Conservation (phyloP, 2,888 invertebrate species). For the Nymphalis urticae region DNA sequence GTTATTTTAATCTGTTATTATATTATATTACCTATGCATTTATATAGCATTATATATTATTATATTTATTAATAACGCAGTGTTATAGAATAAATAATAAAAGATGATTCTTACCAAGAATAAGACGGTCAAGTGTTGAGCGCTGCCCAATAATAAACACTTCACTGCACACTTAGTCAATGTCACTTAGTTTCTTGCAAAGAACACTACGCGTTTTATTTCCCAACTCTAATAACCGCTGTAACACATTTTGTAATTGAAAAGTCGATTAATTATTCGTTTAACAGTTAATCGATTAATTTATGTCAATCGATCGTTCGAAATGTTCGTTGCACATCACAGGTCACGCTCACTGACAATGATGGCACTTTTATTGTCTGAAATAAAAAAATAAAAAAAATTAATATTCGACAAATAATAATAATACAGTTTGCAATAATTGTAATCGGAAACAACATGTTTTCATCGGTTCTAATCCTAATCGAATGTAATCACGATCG, state of each 20-base stretch:
- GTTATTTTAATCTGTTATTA: background rate
- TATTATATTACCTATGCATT: background rate
- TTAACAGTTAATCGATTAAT: conserved; percentile 38
- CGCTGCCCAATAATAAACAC: conserved; percentile 35
- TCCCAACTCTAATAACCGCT: conserved; percentile 32
- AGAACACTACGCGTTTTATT: conserved; percentile 30
- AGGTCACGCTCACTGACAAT: conserved; percentile 46
- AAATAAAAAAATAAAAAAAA: conserved; percentile 47
- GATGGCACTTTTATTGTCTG: conserved; percentile 55
- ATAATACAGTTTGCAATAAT: background rate
- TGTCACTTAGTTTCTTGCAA: conserved; percentile 25
- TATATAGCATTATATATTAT: background rate
- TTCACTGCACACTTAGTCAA: conserved; percentile 35
- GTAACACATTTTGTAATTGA: conserved; percentile 33
- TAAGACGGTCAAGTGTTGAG: conserved; percentile 34
- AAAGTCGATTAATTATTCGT: conserved; percentile 37
- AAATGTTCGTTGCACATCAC: conserved; percentile 39
- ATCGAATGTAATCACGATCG: background rate
- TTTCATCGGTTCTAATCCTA: background rate
- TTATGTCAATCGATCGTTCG: conserved; percentile 38
- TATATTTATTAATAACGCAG: background rate
- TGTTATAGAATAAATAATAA: conserved; percentile 20
- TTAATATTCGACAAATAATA: conserved; percentile 7
- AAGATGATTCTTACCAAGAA: conserved; percentile 44
- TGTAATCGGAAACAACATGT: background rate